phyloP scores from a whole-genome alignment of 2,797 vertebrate species.

The Dermochelys coriacea region DNA sequence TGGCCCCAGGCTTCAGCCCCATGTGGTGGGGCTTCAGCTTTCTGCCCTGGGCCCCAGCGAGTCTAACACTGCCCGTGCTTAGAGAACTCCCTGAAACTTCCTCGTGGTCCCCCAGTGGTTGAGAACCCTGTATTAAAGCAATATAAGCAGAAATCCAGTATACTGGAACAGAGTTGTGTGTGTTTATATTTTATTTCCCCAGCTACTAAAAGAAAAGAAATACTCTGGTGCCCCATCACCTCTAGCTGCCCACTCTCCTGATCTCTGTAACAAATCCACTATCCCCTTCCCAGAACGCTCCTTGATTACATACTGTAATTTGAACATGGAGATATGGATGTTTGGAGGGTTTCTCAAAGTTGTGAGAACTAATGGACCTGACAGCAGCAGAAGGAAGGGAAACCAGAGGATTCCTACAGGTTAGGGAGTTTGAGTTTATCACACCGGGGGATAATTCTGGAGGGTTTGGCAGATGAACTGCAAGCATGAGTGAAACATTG shows the following conservation, averaged over 20 bases:
- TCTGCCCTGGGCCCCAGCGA: no score
- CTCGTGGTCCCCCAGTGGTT: no score
- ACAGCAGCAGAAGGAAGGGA: background rate
- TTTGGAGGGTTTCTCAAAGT: background rate
- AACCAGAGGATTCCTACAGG: accelerated
- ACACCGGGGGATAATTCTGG: background rate
- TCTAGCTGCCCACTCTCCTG: background rate
- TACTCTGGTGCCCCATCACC: background rate
- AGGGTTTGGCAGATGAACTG: background rate
- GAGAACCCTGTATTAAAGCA: background rate
- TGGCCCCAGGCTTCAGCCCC: no score
- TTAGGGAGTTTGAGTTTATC: background rate
- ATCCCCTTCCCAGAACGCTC: background rate
- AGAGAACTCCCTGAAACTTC: no score
- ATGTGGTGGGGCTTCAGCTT: no score
- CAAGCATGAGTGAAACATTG: background rate
- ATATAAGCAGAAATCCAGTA: accelerated
- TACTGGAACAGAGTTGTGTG: background rate
- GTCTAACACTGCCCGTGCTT: no score
- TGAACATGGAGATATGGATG: background rate
- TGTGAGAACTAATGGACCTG: background rate
- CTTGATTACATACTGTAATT: background rate
- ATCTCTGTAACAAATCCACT: background rate
- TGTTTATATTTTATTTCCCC: background rate
- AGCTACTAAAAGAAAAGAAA: background rate